Conservation (phyloP, 2,888 invertebrate genomes). For the Epistrophe grossulariae region DNA sequence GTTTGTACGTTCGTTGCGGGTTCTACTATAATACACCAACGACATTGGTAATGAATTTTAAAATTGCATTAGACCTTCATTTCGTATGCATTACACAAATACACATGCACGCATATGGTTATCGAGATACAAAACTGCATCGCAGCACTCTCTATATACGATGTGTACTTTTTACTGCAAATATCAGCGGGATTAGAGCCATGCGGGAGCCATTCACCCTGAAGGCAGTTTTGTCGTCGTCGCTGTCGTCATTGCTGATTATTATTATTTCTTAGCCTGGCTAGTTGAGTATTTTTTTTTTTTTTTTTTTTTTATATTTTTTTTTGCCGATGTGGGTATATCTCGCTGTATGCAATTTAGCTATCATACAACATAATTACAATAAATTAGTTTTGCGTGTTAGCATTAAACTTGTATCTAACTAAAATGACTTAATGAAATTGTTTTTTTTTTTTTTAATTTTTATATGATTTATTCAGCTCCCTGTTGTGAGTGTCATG, state of each 20-base stretch:
- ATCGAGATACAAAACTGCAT: constrained; percentile 42
- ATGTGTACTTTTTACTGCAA: constrained; percentile 13
- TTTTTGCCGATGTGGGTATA: constrained; percentile 2
- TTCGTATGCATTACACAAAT: constrained; percentile 70
- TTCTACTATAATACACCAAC: constrained; percentile 33
- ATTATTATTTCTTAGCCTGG: constrained; percentile 14
- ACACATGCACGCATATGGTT: constrained; percentile 30
- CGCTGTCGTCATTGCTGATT: constrained; percentile 39
- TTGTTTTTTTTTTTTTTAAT: constrained; percentile 9
- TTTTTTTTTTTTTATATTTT: background rate
- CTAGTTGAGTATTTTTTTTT: constrained; percentile 24
- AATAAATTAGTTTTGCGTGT: constrained; percentile 74
- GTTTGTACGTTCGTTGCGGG: constrained; percentile 6
- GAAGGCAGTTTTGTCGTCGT: constrained; percentile 58
- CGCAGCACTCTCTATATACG: background rate
- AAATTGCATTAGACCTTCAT: constrained; percentile 74
- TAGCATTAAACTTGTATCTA: constrained; percentile 55
- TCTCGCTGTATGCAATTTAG: constrained; percentile 59
- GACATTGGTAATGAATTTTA: constrained; percentile 75
- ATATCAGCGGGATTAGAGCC: constrained; percentile 39
- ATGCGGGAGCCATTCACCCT: constrained; percentile 72
- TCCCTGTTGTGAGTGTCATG: constrained; percentile 38
- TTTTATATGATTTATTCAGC: background rate
- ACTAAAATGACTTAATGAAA: constrained; percentile 72
- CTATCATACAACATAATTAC: constrained; percentile 71